These are phyloP conservation scores for Hydractinia symbiolongicarpus DNA, from an alignment of 30 jellyfish, hydroid and myxozoan species.

Conservation along the genomic window DNA sequence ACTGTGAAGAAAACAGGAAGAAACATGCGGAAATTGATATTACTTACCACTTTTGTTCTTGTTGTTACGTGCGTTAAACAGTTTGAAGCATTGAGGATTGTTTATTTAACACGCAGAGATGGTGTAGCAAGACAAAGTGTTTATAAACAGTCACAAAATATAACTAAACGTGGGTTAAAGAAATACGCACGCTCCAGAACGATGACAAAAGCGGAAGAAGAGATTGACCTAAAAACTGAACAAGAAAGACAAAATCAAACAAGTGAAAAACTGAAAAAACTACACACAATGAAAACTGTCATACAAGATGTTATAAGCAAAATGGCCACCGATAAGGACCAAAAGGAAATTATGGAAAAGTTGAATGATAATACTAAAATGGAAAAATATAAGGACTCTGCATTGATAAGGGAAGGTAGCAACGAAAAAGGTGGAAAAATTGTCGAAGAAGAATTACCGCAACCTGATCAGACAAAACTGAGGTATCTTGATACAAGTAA, in stretches of 20 bases:
- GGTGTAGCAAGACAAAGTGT: too few relatives aligned
- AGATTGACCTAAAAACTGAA: not conserved
- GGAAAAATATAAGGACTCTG: not conserved
- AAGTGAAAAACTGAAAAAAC: not conserved
- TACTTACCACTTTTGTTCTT: too few relatives aligned
- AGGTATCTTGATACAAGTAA: too few relatives aligned
- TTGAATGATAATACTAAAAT: not conserved
- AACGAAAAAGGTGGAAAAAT: too few relatives aligned
- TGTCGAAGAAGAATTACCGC: too few relatives aligned
- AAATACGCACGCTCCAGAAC: not conserved
- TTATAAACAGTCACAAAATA: too few relatives aligned
- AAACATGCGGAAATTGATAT: too few relatives aligned
- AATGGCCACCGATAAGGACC: constrained; percentile 3
- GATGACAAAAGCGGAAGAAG: not conserved
- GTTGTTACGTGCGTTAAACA: too few relatives aligned
- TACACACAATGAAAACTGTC: not conserved
- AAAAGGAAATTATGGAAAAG: not conserved
- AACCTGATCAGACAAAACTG: too few relatives aligned
- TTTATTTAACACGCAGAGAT: too few relatives aligned
- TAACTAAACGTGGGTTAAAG: not conserved
- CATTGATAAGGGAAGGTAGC: not conserved
- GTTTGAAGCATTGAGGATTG: too few relatives aligned
- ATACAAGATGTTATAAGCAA: not conserved
- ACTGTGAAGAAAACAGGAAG: too few relatives aligned
- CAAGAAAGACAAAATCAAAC: not conserved